A percentile compares a stretch with the other conserved stretches of the same genome.
phyloP scores from a whole-genome alignment of 1,140 invertebrate genomes.

The Chymomyza costata region DNA sequence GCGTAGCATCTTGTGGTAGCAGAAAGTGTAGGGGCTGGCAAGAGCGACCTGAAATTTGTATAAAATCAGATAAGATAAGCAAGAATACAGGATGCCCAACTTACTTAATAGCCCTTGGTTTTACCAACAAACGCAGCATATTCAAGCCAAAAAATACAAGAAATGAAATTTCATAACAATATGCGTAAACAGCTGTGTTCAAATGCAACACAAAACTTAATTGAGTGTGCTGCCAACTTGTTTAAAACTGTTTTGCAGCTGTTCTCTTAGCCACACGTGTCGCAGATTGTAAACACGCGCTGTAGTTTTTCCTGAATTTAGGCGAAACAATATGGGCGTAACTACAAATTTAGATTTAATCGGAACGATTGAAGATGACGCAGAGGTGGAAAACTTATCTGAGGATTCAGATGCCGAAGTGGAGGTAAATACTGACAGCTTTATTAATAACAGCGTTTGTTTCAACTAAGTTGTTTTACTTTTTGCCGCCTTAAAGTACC shows the following conservation, averaged over 20 bases:
- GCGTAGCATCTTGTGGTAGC: conserved; percentile 23
- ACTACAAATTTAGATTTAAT: conserved; percentile 70
- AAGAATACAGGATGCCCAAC: no score
- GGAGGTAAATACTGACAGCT: conserved; percentile 79
- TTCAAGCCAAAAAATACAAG: conserved; percentile 6
- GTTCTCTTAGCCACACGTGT: conserved; percentile 61
- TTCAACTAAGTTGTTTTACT: conserved; percentile 19
- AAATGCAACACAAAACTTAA: not conserved
- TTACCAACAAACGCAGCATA: conserved; percentile 55
- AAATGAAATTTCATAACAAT: conserved; percentile 63
- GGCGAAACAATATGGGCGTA: conserved; percentile 47
- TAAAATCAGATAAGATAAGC: no score
- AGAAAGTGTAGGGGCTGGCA: conserved; percentile 2
- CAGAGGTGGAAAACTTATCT: conserved; percentile 85
- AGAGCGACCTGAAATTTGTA: conserved; percentile 16
- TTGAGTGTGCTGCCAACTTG: conserved; percentile 2
- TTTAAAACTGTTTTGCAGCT: no score
- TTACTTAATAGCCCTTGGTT: conserved; percentile 28
- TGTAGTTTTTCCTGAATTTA: conserved; percentile 13
- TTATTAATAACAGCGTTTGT: conserved; percentile 1
- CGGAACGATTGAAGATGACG: conserved; percentile 86
- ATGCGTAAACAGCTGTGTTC: conserved; percentile 35
- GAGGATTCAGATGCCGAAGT: conserved; percentile 89
- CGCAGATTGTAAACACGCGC: conserved; percentile 50
- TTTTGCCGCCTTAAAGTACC: conserved; percentile 80